Base-by-base conservation (phyloP, 2,113 vertebrate genomes). In the Pseudopodoces humilis region DNA sequence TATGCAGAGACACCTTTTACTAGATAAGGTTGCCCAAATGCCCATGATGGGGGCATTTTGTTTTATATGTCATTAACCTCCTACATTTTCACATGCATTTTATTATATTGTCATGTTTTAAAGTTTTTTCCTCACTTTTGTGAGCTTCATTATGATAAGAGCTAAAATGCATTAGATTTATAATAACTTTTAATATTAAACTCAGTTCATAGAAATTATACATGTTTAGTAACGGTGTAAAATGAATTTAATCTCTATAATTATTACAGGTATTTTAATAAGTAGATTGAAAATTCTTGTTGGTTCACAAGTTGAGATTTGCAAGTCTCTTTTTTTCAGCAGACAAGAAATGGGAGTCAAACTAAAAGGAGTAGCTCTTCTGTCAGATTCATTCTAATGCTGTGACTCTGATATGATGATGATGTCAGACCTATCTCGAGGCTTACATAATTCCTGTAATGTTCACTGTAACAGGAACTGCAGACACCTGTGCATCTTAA, bases 271-370 rank as follows among this genome's bases (percentile, higher is more conserved):
- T 86, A 49, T 88, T 90, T 83, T 69, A 94, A 92, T 83, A 58
- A 92, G 33, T 77, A 64, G 27, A 64, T 62, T 87, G 77, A 94
- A 93, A 96, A 92, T 92, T 27, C 74, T 92, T 95, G 65, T 88
- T 7, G 27, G 43, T 76, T 97, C 60, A 67, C 18, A 68, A 68
- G 63, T 46, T 87, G 65, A 90, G 63, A 43, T 94, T 94, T 93
- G 41, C 46, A 81, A 72, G 30, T 59, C 15, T 92, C 44, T 37
- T 37, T 80, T 88, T 90, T 94, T 69, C 47, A 68, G 44, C 52
- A 83, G 72, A 80, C 44, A 71, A 82, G 52, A 52, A 60, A 83
- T 75, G 37, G 30, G 68, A 95, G 8, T 94, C 41, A 86, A 95
- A 94, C 93, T 86, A 88, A 80, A 94, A 92, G n/a, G 50, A 70